Percentiles rank a stretch among this genome's conserved stretches.
Evolutionary conservation across 2,888 invertebrate species (phyloP).

Genomic region (Perizoma affinitatum): DNA sequence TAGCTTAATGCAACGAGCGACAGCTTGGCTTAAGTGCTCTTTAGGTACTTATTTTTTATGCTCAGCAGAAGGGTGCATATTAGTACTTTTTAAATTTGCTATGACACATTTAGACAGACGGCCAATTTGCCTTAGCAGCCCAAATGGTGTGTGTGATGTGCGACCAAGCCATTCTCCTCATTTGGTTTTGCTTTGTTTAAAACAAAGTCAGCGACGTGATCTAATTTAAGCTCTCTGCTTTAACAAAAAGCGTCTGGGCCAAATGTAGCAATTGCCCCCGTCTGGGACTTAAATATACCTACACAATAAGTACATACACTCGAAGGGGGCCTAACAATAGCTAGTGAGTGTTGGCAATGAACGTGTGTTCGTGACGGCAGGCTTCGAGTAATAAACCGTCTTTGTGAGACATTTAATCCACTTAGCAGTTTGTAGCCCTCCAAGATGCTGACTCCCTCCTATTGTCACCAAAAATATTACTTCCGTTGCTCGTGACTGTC

Average conservation of each 20-base stretch:
- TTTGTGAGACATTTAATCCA: slow-evolving; percentile 77
- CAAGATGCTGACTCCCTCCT: slow-evolving; percentile 51
- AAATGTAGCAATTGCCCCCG: slow-evolving; percentile 31
- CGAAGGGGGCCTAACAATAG: slow-evolving; percentile 56
- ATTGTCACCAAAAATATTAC: slow-evolving; percentile 65
- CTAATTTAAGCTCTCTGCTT: slow-evolving; percentile 51
- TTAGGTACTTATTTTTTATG: not conserved
- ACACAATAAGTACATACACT: slow-evolving; percentile 11
- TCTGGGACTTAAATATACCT: slow-evolving; percentile 41
- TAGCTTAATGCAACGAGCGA: slow-evolving; percentile 19
- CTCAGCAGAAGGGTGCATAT: not conserved
- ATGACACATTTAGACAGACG: not conserved
- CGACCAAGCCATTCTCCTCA: slow-evolving; percentile 22
- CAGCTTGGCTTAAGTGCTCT: not conserved
- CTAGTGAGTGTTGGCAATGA: slow-evolving; percentile 57
- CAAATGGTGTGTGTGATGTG: slow-evolving; percentile 10
- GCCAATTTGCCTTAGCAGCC: slow-evolving; percentile 7
- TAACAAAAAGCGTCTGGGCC: slow-evolving; percentile 46
- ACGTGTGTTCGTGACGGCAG: slow-evolving; percentile 55
- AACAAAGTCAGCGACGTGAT: slow-evolving; percentile 50
- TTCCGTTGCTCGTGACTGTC: slow-evolving; percentile 50
- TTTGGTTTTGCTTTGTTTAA: slow-evolving; percentile 34
- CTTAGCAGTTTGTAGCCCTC: slow-evolving; percentile 69
- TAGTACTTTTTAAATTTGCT: not conserved
- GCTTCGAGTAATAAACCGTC: slow-evolving; percentile 65